Evolutionary conservation across 1,140 invertebrate species (phyloP).

Genomic region (Berghia stephanieae): DNA sequence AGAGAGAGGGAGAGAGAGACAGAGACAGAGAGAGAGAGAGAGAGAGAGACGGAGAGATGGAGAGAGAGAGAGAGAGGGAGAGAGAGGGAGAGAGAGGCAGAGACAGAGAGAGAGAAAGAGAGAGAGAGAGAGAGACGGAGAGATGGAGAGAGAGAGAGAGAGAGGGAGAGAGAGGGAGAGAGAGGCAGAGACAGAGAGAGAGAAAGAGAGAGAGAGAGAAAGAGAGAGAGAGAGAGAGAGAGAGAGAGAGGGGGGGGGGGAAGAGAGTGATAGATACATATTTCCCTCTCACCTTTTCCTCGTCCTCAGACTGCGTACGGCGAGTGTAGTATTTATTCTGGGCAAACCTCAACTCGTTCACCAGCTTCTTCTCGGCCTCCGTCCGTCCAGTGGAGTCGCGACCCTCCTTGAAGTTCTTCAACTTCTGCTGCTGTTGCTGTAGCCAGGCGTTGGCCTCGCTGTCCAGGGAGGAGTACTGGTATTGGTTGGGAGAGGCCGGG

Average conservation of each 20-base stretch:
- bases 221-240: too few relatives aligned
- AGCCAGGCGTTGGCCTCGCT: constrained; percentile 61
- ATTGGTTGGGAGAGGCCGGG: constrained; percentile 23
- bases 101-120: constrained; percentile 18
- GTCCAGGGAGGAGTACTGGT: constrained; percentile 45
- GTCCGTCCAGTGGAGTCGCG: constrained; percentile 46
- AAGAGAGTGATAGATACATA: neutral
- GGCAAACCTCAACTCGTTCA: constrained; percentile 62
- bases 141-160: too few relatives aligned
- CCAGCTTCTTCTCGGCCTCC: constrained; percentile 60
- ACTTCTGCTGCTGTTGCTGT: constrained; percentile 66
- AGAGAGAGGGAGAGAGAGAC: too few relatives aligned
- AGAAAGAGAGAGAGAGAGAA: neutral
- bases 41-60: too few relatives aligned
- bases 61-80: neutral
- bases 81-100: neutral
- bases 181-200: neutral
- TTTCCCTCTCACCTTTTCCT: constrained; percentile 38
- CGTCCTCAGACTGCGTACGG: constrained; percentile 52
- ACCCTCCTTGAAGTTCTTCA: constrained; percentile 57
- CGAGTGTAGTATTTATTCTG: constrained; percentile 61
- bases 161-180: neutral
- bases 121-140: too few relatives aligned
- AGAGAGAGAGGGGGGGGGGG: neutral
- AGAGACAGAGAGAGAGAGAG: too few relatives aligned